These are phyloP conservation scores for Tenthredo livida DNA, from an alignment of 2,888 invertebrate species.

Conservation along the genomic window DNA sequence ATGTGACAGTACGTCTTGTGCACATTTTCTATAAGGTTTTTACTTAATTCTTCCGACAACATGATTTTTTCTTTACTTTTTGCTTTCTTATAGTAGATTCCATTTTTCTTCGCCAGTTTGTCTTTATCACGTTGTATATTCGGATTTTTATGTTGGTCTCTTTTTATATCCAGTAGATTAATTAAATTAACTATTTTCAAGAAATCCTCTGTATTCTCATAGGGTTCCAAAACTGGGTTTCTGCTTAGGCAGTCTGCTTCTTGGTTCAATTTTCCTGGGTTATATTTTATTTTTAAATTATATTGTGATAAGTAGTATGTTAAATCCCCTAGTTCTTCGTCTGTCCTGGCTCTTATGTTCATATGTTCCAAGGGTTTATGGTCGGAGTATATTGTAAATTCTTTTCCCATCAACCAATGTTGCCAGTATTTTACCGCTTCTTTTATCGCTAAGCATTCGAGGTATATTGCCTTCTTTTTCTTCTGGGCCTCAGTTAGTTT, in stretches of 20 bases:
- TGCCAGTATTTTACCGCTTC: no score
- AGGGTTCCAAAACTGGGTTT: neutral
- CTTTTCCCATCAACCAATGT: no score
- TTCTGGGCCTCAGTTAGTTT: slow-evolving; percentile 43
- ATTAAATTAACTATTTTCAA: slow-evolving; percentile 8
- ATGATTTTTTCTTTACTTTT: slow-evolving; percentile 39
- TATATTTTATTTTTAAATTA: no score
- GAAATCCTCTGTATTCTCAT: slow-evolving; percentile 28
- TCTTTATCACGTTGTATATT: neutral
- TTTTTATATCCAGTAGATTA: neutral
- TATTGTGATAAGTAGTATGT: no score
- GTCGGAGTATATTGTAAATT: no score
- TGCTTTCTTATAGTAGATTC: slow-evolving; percentile 12
- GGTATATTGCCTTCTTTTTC: neutral
- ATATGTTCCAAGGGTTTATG: no score
- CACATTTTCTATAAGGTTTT: slow-evolving; percentile 4
- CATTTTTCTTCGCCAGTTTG: neutral
- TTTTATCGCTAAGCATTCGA: no score
- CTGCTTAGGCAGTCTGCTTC: no score
- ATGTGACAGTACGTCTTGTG: slow-evolving; percentile 11
- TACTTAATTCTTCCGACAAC: slow-evolving; percentile 42
- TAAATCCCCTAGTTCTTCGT: no score
- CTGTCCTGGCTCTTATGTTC: no score
- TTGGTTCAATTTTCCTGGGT: no score
- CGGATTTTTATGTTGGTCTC: neutral